These are phyloP conservation scores for Branchellion lobata DNA, from an alignment of 2,888 invertebrate genomes.

Conservation along the genomic window DNA sequence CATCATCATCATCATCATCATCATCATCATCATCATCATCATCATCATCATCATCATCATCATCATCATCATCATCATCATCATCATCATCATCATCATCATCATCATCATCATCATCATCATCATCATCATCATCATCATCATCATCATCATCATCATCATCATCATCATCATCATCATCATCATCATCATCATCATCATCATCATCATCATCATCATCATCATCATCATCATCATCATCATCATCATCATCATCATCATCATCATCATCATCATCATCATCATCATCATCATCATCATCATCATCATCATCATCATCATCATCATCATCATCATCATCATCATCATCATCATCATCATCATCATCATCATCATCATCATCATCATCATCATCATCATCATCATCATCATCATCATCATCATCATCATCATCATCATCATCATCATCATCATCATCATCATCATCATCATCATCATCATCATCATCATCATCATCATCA, in stretches of 20 bases:
- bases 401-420: slow-evolving; percentile 10
- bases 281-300: slow-evolving; percentile 10
- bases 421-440: slow-evolving; percentile 27
- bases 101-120: neutral
- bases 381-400: slow-evolving; percentile 31
- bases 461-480: slow-evolving; percentile 10
- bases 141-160: slow-evolving; percentile 31
- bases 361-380: slow-evolving; percentile 27
- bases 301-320: slow-evolving; percentile 27
- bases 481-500: slow-evolving; percentile 27
- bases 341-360: slow-evolving; percentile 10
- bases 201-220: slow-evolving; percentile 31
- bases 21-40: slow-evolving; percentile 19
- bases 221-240: slow-evolving; percentile 10
- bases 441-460: slow-evolving; percentile 31
- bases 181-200: slow-evolving; percentile 27
- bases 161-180: slow-evolving; percentile 10
- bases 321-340: slow-evolving; percentile 31
- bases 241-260: slow-evolving; percentile 27
- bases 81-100: slow-evolving; percentile 18
- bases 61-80: slow-evolving; percentile 27
- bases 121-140: slow-evolving; percentile 27
- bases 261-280: slow-evolving; percentile 31
- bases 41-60: neutral
- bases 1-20: slow-evolving; percentile 20